Evolutionary conservation across 1,140 invertebrate species (phyloP).

Genomic region (Leptoteleia sp.): DNA sequence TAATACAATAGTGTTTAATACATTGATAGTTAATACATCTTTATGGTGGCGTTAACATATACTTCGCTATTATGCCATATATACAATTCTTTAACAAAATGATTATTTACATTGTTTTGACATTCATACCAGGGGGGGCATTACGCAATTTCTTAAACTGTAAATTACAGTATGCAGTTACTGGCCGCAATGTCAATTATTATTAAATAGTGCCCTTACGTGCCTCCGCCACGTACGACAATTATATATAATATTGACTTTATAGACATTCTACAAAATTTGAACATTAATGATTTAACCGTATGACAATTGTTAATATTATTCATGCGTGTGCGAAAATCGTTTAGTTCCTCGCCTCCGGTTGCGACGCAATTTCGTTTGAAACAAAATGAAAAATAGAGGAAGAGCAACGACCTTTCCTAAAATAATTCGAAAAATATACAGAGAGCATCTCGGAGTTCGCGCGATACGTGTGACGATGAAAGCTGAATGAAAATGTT

Average conservation of each 20-base stretch:
- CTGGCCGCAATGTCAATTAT: constrained; percentile 78
- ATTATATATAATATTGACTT: constrained; percentile 55
- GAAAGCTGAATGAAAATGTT: constrained; percentile 50
- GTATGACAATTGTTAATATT: constrained; percentile 48
- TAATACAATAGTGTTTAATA: constrained; percentile 80
- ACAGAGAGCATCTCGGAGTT: constrained; percentile 49
- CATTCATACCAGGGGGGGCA: constrained; percentile 75
- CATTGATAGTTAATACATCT: constrained; percentile 78
- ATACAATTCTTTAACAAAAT: constrained; percentile 79
- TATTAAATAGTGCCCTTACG: constrained; percentile 70
- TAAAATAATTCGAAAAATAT: constrained; percentile 51
- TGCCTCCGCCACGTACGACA: constrained; percentile 59
- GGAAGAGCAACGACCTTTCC: constrained; percentile 18
- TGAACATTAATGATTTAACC: constrained; percentile 59
- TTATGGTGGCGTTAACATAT: constrained; percentile 73
- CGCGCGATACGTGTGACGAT: constrained; percentile 25
- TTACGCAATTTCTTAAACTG: constrained; percentile 75
- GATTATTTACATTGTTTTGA: constrained; percentile 80
- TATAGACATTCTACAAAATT: constrained; percentile 64
- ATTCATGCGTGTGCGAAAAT: constrained; percentile 36
- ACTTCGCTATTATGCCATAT: constrained; percentile 72
- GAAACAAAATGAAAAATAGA: constrained; percentile 18
- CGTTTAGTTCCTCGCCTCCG: constrained; percentile 11
- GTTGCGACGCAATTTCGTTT: constrained; percentile 28
- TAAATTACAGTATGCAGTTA: constrained; percentile 74